A percentile compares a stretch with the other conserved stretches of the same genome.
phyloP scores from a whole-genome alignment of 2,888 invertebrate species.

The Noctua fimbriata region DNA sequence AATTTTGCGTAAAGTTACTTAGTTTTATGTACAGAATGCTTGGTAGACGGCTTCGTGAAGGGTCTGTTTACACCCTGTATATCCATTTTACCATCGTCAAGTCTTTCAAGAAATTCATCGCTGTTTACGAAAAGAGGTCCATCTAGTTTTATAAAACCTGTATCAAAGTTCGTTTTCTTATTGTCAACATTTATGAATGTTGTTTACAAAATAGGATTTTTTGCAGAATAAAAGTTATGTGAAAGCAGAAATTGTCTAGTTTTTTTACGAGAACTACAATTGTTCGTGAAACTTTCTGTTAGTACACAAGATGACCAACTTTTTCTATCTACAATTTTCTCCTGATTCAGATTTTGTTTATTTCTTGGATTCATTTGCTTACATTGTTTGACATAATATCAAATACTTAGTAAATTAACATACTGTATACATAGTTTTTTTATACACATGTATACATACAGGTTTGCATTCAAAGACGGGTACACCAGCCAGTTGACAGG shows the following conservation, averaged over 20 bases:
- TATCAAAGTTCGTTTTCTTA: constrained; percentile 19
- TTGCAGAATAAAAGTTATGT: constrained; percentile 32
- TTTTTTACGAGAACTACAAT: constrained; percentile 24
- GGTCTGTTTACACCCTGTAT: no score
- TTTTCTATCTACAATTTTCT: constrained; percentile 8
- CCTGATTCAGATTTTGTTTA: neutral
- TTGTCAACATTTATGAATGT: constrained; percentile 9
- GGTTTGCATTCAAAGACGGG: neutral
- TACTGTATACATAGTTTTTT: neutral
- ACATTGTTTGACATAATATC: neutral
- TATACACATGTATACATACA: neutral
- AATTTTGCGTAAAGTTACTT: no score
- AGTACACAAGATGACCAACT: neutral
- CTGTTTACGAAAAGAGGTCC: neutral
- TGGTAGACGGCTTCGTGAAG: no score
- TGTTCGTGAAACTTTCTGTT: constrained; percentile 21
- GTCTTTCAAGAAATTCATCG: neutral
- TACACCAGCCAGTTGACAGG: constrained; percentile 19
- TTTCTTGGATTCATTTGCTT: neutral
- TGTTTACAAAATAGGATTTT: constrained; percentile 34
- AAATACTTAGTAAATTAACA: neutral
- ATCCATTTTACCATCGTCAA: neutral
- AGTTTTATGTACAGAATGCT: no score
- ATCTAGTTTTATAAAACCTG: constrained; percentile 19
- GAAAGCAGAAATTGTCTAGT: constrained; percentile 27